A percentile compares a stretch with the other conserved stretches of the same genome.
Conservation (phyloP, 1,140 invertebrate species). For the Tachypleus tridentatus region DNA sequence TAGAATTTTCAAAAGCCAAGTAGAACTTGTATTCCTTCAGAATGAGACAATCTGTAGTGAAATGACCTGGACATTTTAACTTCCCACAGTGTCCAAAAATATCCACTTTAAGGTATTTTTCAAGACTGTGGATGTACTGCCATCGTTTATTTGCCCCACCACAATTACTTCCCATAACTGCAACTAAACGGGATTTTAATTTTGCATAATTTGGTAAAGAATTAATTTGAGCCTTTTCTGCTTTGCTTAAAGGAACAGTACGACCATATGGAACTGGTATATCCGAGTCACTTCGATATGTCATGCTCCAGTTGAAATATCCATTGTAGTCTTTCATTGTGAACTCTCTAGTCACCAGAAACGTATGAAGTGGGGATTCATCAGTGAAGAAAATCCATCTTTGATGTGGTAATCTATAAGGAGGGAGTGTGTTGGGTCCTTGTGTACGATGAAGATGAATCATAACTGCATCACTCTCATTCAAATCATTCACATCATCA, state of each 20-base stretch:
- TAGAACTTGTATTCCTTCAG: conserved; percentile 28
- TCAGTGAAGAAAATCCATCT: conserved; percentile 26
- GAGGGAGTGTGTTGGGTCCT: conserved; percentile 15
- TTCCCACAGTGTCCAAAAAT: conserved; percentile 21
- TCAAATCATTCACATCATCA: conserved; percentile 28
- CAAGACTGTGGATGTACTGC: conserved; percentile 34
- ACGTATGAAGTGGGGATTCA: conserved; percentile 21
- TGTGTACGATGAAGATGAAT: conserved; percentile 43
- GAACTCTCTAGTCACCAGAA: conserved; percentile 31
- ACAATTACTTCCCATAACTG: conserved; percentile 52
- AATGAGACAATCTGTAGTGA: conserved; percentile 15
- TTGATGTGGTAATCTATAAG: conserved; percentile 11
- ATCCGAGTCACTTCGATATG: conserved; percentile 52
- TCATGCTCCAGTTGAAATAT: conserved; percentile 63
- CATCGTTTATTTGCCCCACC: conserved; percentile 41
- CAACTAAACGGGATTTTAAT: conserved; percentile 34
- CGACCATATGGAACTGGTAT: conserved; percentile 52
- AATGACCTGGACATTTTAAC: conserved; percentile 19
- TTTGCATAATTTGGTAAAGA: conserved; percentile 30
- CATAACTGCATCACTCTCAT: conserved; percentile 41
- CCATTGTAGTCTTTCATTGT: conserved; percentile 37
- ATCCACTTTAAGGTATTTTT: conserved; percentile 16
- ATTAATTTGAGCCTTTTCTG: conserved; percentile 2
- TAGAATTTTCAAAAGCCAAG: conserved; percentile 34
- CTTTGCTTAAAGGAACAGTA: conserved; percentile 2